Base-by-base conservation (phyloP, 2,797 vertebrate genomes). In the Echiichthys vipera region DNA sequence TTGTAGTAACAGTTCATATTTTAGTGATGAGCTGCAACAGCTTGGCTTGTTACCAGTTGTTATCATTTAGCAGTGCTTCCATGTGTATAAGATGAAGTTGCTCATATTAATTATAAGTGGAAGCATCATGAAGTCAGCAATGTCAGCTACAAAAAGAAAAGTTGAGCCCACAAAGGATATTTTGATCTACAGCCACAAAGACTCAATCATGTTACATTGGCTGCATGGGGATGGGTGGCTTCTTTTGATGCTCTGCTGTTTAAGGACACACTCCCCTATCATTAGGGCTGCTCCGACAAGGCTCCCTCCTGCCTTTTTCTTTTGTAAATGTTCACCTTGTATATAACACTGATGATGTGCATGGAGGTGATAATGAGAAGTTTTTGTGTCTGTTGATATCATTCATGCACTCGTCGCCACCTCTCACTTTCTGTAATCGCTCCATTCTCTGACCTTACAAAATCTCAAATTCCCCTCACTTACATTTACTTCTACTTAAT, bases 211-310 rank as follows among this genome's bases (percentile, higher is more conserved):
- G 67, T 51, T 24, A 36, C 25, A 10, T 62, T 54, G 62, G 56
- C 51, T 46, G 20, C 34, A 18, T 10, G 14, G 22, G 7, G 45
- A 53, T 49, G 36, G 17, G 15, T 58, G 9, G 8, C 30, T 47
- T 24, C 36, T 68, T 86, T 77, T 86, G 82, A 77, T 66, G 30
- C 55, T 65, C n/a, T 43, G 49, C 67, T 76, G 57, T 49, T 37
- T 42, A 71, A 66, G 65, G 72, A 65, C 64, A 67, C 20, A 24
- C 17, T 67, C 37, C 20, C 58, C 71, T n/a, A n/a, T 83, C 77
- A 59, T 85, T 77, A 84, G 30, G 4, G 34, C 70, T 30, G 65
- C 59, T 58, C 40, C 15, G 7, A 83, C 75, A 65, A 46, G 51
- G 3, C 42, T 70, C 49, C 43, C 20, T 14, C 49, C 57, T 54